Evolutionary conservation across 23 tunicate genomes (phyloP).

Genomic region (Styela clava): DNA sequence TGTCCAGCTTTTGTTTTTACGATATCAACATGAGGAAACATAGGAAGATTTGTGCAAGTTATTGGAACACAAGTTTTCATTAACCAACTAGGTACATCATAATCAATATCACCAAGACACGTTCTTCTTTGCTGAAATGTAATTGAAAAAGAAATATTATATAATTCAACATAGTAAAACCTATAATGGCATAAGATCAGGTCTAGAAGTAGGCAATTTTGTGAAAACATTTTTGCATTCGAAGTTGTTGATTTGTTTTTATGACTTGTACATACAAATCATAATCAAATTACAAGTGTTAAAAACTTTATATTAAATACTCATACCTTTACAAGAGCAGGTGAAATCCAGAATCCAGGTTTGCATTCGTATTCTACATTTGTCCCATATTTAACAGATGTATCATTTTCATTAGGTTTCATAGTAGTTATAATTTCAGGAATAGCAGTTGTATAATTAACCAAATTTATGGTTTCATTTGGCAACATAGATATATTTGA

Average conservation of each 20-base stretch:
- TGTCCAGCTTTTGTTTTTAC: neutral
- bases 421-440: neutral
- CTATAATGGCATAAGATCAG: no score
- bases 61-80: conserved; percentile 34
- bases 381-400: neutral
- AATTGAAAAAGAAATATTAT: neutral
- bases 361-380: conserved; percentile 38
- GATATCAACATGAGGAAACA: conserved; percentile 30
- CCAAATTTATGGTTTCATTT: neutral
- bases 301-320: no score
- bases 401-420: neutral
- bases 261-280: no score
- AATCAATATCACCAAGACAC: conserved; percentile 30
- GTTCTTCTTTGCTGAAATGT: conserved; percentile 35
- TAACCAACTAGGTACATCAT: conserved; percentile 11
- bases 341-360: conserved; percentile 39
- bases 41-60: conserved; percentile 34
- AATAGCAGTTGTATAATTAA: no score
- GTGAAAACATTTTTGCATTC: no score
- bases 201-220: no score
- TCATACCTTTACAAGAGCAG: conserved; percentile 28
- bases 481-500: neutral
- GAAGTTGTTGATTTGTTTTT: no score
- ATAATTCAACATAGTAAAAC: no score
- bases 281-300: no score